Evolutionary conservation across 53 echinoderm and acorn worm genomes (phyloP).

Genomic region (Temnopleurus reevesii): DNA sequence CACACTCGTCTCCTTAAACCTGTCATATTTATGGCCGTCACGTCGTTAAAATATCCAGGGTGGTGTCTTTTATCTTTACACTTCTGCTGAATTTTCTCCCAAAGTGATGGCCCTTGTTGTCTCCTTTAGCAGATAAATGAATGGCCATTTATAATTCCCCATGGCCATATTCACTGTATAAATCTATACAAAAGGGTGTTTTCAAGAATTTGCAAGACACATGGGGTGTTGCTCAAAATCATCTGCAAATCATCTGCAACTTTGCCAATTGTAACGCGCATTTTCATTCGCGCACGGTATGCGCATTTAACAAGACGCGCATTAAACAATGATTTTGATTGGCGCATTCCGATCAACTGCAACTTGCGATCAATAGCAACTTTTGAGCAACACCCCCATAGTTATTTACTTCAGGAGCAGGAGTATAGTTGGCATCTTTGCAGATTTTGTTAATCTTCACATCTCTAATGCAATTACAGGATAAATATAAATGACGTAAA

Average conservation of each 20-base stretch:
- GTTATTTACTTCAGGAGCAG: too few relatives aligned
- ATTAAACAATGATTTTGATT: neutral
- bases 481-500: too few relatives aligned
- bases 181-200: neutral
- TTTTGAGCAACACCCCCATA: too few relatives aligned
- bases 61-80: neutral
- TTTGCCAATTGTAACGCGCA: neutral
- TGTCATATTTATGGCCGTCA: neutral
- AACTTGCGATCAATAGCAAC: neutral
- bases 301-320: neutral
- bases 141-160: neutral
- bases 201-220: neutral
- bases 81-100: neutral
- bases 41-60: neutral
- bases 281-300: too few relatives aligned
- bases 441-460: too few relatives aligned
- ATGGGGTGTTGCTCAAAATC: neutral
- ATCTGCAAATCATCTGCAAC: neutral
- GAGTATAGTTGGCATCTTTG: too few relatives aligned
- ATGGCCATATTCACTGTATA: neutral
- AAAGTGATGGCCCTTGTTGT: neutral
- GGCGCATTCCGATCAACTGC: neutral
- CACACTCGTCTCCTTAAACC: neutral
- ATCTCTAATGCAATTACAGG: too few relatives aligned
- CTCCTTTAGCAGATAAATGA: neutral